Percentiles rank a stretch among this genome's conserved stretches.
phyloP scores from a whole-genome alignment of 2,113 vertebrate species.

The Gambusia affinis region DNA sequence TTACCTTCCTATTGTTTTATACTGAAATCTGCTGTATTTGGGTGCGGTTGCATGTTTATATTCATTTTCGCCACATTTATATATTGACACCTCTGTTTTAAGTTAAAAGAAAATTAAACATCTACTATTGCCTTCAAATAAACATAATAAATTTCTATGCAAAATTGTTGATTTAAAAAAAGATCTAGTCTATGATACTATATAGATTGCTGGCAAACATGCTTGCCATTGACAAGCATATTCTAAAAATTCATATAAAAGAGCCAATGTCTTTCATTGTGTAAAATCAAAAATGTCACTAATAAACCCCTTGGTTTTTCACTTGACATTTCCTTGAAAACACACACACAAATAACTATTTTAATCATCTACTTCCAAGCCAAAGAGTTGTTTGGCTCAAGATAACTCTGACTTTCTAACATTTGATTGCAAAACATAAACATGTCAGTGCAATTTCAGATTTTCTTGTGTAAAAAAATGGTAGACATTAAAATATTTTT shows the following conservation, averaged over 20 bases:
- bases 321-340: slow-evolving; percentile 3
- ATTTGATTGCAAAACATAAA: background rate
- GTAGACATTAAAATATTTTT: background rate
- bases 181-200: background rate
- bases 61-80: background rate
- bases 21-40: background rate
- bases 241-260: background rate
- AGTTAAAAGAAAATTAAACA: background rate
- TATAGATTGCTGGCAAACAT: background rate
- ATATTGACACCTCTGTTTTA: background rate
- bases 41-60: background rate
- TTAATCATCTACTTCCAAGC: background rate
- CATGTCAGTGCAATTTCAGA: background rate
- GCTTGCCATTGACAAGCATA: slow-evolving; percentile 10
- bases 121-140: background rate
- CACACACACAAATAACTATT: background rate
- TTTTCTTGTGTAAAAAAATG: background rate
- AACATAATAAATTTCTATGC: background rate
- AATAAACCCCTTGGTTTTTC: background rate
- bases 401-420: background rate
- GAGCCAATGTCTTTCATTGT: slow-evolving; percentile 16
- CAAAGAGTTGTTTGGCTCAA: background rate
- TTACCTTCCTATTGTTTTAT: background rate
- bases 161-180: background rate
- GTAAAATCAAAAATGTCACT: slow-evolving; percentile 16